Evolutionary conservation across 2,797 vertebrate genomes (phyloP).

Genomic region (Knipowitschia caucasica): DNA sequence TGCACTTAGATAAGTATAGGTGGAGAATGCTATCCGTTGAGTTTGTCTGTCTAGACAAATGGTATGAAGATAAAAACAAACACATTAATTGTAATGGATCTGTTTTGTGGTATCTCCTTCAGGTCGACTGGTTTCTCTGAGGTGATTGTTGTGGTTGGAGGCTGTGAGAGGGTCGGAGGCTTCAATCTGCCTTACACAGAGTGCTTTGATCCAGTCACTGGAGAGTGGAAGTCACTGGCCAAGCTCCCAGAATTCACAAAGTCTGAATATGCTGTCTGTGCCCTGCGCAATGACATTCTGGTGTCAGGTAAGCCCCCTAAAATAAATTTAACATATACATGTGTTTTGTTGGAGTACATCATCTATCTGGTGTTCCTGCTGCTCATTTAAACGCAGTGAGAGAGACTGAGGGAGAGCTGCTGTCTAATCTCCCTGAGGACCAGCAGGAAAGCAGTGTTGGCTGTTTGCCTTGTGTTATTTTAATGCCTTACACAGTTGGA

Average conservation of each 20-base stretch:
- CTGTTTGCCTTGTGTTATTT: conserved; percentile 49
- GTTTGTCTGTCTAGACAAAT: conserved; percentile 10
- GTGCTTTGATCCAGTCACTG: conserved; percentile 96
- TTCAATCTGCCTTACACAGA: conserved; percentile 98
- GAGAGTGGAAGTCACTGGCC: conserved; percentile 96
- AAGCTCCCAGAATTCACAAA: conserved; percentile 98
- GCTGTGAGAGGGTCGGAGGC: conserved; percentile 94
- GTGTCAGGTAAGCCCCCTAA: conserved; percentile 86
- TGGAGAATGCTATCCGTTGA: conserved; percentile 17
- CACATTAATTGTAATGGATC: conserved; percentile 1
- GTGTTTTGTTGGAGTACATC: neutral
- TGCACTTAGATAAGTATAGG: conserved; percentile 34
- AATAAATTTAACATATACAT: neutral
- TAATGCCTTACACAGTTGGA: conserved; percentile 47
- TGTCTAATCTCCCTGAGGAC: conserved; percentile 25
- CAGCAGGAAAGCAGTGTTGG: conserved; percentile 34
- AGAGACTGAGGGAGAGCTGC: conserved; percentile 12
- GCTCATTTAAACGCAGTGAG: too few species aligned
- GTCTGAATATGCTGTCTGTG: conserved; percentile 96
- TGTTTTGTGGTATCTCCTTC: conserved; percentile 8
- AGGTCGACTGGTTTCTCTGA: conserved; percentile 97
- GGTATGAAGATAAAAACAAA: neutral
- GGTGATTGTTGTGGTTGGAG: conserved; percentile 97
- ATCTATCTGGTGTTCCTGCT: too few species aligned
- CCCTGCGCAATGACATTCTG: conserved; percentile 95